These are phyloP conservation scores for Planococcus citri DNA, from an alignment of 1,140 invertebrate species.

Conservation along the genomic window DNA sequence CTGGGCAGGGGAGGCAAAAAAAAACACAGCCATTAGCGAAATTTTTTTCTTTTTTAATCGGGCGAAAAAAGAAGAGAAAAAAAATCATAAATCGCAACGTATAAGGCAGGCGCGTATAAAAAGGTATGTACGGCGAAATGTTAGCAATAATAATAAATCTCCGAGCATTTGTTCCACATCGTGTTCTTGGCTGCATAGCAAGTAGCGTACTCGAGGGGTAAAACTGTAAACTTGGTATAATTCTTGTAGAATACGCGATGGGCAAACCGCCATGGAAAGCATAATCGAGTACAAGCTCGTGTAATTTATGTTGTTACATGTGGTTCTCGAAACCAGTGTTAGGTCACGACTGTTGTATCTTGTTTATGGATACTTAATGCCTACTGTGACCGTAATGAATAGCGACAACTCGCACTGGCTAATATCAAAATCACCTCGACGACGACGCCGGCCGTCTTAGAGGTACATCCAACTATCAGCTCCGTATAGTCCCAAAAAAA, in stretches of 20 bases:
- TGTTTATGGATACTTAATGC: constrained; percentile 3
- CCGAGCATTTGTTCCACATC: constrained; percentile 9
- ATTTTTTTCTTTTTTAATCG: background rate
- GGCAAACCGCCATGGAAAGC: constrained; percentile 13
- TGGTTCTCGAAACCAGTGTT: constrained; percentile 11
- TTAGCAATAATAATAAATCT: constrained; percentile 19
- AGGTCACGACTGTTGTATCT: constrained; percentile 14
- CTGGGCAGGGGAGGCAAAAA: no score
- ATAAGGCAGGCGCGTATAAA: background rate
- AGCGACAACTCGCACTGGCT: background rate
- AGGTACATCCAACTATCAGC: no score
- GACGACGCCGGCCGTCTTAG: no score
- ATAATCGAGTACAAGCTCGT: constrained; percentile 10
- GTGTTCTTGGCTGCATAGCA: constrained; percentile 13
- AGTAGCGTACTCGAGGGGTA: constrained; percentile 15
- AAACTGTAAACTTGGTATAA: constrained; percentile 15
- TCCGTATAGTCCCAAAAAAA: no score
- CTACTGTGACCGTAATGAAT: constrained; percentile 2
- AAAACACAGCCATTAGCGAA: background rate
- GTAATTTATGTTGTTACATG: constrained; percentile 19
- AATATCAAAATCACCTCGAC: background rate
- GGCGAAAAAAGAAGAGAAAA: no score
- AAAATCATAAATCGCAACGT: background rate
- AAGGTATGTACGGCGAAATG: background rate
- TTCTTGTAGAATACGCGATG: constrained; percentile 17